Evolutionary conservation across 2,888 invertebrate species (phyloP), one percentile per base, ranked within the genome.

Genomic region (Phanerotoma sp.): DNA sequence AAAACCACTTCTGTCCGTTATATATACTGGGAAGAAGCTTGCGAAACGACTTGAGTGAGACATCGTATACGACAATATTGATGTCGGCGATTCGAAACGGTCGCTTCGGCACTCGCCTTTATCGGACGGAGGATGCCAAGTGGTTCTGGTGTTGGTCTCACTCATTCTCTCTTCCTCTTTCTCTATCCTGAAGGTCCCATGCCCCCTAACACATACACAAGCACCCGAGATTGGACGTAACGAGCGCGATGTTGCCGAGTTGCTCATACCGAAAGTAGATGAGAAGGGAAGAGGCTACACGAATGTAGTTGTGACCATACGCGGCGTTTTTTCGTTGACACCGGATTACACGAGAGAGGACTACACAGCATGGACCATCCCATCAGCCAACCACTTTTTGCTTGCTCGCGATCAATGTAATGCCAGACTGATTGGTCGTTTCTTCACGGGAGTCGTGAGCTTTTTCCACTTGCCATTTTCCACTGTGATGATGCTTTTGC

Each of bases 321-420:
- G 57, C 55, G 48, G 53, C 51, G 57, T 60, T 60, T 58, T 61
- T 60, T 57, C 58, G 58, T 61, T 61, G 54, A 69, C 72, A 66
- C 68, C 61, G 69, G 67, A 67, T 72, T 70, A 72, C 69, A 69
- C 62, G 56, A 45, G 49, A 37, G 41, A 28, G 28, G 37, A 38
- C 38, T 20, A 16, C 20, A 13, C 13, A 13, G 30, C 20, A 16
- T 11, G 16, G 10, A 38, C 16, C 16, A 35, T 15, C 13, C 4
- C 35, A 35, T 7, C 35, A 38, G 20, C 38, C 54, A 65, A 67
- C 72, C 64, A 56, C 67, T 70, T 72, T 71, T 72, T 71, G 15
- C 40, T 50, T 11, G 18, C 7, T 11, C 9, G 18, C 38, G 18
- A 13, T 37, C 47, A 47, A 47, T 47, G 49, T 21, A 22, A 49